phyloP scores from a whole-genome alignment of 1,140 invertebrate species.

The Heliconius hermathena region DNA sequence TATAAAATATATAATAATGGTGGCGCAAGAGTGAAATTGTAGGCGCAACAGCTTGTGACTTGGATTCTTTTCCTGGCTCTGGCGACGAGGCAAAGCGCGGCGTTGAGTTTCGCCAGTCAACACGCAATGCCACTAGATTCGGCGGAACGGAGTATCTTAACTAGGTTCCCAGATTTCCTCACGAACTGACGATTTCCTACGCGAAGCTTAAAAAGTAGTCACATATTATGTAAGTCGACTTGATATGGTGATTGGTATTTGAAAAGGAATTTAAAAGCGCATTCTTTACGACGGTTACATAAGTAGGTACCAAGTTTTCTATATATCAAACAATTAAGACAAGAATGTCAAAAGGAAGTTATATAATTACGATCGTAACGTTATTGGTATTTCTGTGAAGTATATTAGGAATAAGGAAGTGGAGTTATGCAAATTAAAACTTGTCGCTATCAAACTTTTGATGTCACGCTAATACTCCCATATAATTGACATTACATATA shows the following conservation, averaged over 20 bases:
- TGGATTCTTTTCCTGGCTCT: too few relatives aligned
- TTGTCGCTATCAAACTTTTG: conserved; percentile 21
- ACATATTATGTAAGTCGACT: neutral
- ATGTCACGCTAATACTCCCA: neutral
- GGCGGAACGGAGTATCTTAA: too few relatives aligned
- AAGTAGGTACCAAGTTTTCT: conserved; percentile 36
- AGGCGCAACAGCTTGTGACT: too few relatives aligned
- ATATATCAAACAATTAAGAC: conserved; percentile 43
- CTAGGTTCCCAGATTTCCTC: too few relatives aligned
- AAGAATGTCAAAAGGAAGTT: conserved; percentile 44
- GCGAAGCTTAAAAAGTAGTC: neutral
- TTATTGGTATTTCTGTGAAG: conserved; percentile 29
- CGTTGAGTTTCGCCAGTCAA: too few relatives aligned
- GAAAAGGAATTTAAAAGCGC: conserved; percentile 35
- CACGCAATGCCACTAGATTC: too few relatives aligned
- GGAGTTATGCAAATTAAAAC: conserved; percentile 21
- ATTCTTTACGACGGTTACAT: conserved; percentile 37
- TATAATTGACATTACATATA: neutral
- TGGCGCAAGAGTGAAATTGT: too few relatives aligned
- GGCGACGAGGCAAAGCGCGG: too few relatives aligned
- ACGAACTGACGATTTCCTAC: too few relatives aligned
- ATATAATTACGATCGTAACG: conserved; percentile 28
- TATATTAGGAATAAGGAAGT: conserved; percentile 26
- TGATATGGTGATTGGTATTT: conserved; percentile 10
- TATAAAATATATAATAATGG: neutral